A percentile compares a stretch with the other conserved stretches of the same genome.
phyloP scores from a whole-genome alignment of 2,113 vertebrate species.

The Micromys minutus region DNA sequence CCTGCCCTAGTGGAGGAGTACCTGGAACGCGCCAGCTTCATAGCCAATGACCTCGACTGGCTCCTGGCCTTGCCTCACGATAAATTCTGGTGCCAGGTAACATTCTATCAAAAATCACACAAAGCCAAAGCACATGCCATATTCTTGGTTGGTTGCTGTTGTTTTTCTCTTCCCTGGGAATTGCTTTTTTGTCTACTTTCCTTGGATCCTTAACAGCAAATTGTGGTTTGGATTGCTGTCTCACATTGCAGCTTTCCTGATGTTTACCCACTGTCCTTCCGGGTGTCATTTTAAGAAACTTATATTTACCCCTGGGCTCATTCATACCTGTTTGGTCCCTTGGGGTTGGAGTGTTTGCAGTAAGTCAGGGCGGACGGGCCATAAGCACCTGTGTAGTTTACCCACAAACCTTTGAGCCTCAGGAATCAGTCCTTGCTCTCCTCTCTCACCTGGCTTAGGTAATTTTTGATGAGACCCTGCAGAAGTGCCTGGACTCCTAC shows the following conservation, averaged over 20 bases:
- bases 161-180: conserved; percentile 47
- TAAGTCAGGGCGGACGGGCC: conserved; percentile 1
- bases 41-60: conserved; percentile 95
- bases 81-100: conserved; percentile 99
- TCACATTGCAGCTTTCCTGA: conserved; percentile 45
- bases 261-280: conserved; percentile 51
- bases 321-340: conserved; percentile 24
- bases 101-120: conserved; percentile 46
- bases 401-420: background rate
- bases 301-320: conserved; percentile 6
- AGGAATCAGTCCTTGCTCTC: background rate
- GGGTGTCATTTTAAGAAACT: conserved; percentile 50
- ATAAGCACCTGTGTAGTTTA: background rate
- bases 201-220: conserved; percentile 71
- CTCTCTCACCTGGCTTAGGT: conserved; percentile 85
- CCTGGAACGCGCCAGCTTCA: conserved; percentile 92
- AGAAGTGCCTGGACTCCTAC: conserved; percentile 96
- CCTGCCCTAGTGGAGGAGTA: conserved; percentile 93
- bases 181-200: conserved; percentile 64
- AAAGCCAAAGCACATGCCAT: conserved; percentile 61
- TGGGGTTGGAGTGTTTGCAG: conserved; percentile 50
- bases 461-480: conserved; percentile 95
- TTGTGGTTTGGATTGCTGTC: conserved; percentile 62
- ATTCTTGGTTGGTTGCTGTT: conserved; percentile 66
- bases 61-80: conserved; percentile 94